A percentile compares a stretch with the other conserved stretches of the same genome.
Conservation (phyloP, 2,113 vertebrate genomes). For the Pygoscelis antarcticus region DNA sequence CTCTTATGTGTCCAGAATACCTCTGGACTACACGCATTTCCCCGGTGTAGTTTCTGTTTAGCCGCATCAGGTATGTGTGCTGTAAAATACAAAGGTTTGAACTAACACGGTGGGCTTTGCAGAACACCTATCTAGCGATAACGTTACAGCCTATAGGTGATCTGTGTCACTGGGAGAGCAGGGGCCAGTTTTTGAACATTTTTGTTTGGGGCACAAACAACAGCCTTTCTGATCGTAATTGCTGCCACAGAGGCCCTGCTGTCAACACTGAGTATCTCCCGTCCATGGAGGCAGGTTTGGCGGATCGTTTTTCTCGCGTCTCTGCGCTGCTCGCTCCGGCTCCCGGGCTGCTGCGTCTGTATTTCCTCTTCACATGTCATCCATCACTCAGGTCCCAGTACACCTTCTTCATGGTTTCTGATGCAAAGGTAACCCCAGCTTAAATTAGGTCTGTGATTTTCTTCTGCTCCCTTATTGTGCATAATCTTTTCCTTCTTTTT, state of each 20-base stretch:
- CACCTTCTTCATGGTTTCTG: not conserved
- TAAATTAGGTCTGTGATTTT: not conserved
- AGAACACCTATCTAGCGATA: fast-evolving
- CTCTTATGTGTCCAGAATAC: constrained; percentile 37
- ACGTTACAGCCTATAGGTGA: fast-evolving
- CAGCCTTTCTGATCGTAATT: not conserved
- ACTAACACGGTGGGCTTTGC: not conserved
- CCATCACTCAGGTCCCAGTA: not conserved
- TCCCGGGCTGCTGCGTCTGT: not conserved
- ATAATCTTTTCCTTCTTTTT: not conserved
- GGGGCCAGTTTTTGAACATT: not conserved
- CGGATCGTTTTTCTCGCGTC: fast-evolving
- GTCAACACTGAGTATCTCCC: fast-evolving
- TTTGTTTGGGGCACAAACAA: not conserved
- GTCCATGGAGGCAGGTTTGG: fast-evolving
- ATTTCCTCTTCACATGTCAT: not conserved
- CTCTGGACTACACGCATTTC: not conserved
- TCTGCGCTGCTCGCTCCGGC: fast-evolving
- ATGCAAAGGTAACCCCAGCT: not conserved
- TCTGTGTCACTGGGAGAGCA: not conserved
- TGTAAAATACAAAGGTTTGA: not conserved
- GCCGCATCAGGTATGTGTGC: not conserved
- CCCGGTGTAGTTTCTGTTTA: not conserved
- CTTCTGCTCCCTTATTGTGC: not conserved
- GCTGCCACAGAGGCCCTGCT: not conserved